Conservation (phyloP, 2,797 vertebrate genomes). For the Galagoides demidoff region DNA sequence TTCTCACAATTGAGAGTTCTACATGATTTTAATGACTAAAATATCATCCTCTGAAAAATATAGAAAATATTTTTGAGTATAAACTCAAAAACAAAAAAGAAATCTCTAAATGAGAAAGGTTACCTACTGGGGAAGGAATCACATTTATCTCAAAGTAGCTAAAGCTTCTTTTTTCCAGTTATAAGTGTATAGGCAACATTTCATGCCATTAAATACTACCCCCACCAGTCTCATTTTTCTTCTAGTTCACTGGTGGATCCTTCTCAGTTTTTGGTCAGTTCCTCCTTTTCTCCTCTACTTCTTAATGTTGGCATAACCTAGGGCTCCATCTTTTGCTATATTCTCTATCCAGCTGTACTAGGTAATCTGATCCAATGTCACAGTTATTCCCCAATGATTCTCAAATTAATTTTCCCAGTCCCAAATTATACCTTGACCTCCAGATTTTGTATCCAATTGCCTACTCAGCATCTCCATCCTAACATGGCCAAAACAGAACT, state of each 20-base stretch:
- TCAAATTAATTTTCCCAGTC: constrained; percentile 14
- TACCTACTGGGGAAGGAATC: background rate
- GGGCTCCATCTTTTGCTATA: background rate
- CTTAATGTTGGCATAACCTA: background rate
- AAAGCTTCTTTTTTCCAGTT: background rate
- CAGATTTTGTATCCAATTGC: background rate
- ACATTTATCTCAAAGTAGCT: background rate
- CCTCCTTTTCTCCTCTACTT: background rate
- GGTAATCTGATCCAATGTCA: background rate
- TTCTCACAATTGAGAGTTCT: constrained; percentile 18
- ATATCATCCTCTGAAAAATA: constrained; percentile 5
- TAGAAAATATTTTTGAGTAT: constrained; percentile 23
- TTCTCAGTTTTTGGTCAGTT: background rate
- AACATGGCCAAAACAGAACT: background rate
- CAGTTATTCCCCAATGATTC: background rate
- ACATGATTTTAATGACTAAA: constrained; percentile 12
- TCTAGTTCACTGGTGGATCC: background rate
- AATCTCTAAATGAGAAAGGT: constrained; percentile 30
- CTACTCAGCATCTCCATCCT: background rate
- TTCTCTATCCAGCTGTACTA: background rate
- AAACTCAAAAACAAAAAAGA: constrained; percentile 28
- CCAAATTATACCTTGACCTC: background rate
- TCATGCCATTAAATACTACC: background rate
- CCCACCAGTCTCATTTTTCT: constrained; percentile 12
- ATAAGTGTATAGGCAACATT: background rate